Evolutionary conservation across 2,888 invertebrate species (phyloP), one percentile per base, ranked within the genome.

Genomic region (Oscheius onirici): DNA sequence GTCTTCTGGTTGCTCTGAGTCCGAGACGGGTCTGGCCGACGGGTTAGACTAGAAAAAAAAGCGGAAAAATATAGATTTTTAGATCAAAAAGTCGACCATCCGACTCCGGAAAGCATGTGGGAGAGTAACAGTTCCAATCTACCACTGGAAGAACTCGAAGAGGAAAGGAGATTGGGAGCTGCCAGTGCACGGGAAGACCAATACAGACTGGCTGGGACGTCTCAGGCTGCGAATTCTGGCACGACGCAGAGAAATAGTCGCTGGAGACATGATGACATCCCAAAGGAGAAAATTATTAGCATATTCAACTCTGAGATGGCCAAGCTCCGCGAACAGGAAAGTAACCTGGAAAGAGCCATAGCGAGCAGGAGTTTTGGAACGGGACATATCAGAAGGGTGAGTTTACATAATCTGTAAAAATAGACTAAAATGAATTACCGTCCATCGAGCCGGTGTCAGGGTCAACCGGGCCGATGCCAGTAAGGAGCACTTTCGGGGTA

Each of bases 261-360:
- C 86, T 94, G 94, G 89, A 93, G 94, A 89, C 94, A 94, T 89
- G 94, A 93, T 89, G 95, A 95, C 90, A 93, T 96, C 89, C 93
- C 96, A 46, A 95, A 96, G 88, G 97, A 97, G 88, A 95, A 95
- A 89, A 94, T 96, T 85, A 93, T 93, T 51, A 91, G 95, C 86
- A 94, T 96, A 86, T 96, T 96, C 88, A 95, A 96, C 87, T 95
- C 95, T 88, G 95, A 97, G 88, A 90, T 96, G 76, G 93, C 94
- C 72, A 96, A 96, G 88, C 91, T 97, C 69, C 95, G 95, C 92
- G 93, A 88, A 41, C 87, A 88, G 72, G 84, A 81, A 73, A 69
- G 60, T 24, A 74, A 73, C 52, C 67, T 80, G 57, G 80, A 80
- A 57, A 51, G 66, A 17, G 78, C 79, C 49, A 78, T 79, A 58